Evolutionary conservation across 2,888 invertebrate genomes (phyloP), one percentile per base, ranked within the genome.

Genomic region (Tuberolachnus salignus): DNA sequence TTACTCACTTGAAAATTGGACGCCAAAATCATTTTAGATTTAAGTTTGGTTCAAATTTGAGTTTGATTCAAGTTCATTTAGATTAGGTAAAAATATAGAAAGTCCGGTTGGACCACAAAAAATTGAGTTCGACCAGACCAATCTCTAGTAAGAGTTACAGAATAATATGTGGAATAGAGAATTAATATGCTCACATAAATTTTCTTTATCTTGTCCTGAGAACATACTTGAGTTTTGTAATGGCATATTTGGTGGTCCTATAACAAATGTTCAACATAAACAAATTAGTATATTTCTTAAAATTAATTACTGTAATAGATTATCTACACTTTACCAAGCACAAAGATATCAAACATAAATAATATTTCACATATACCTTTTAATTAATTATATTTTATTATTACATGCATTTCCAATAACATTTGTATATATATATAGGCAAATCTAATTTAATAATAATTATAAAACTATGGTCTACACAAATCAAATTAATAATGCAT

Each of bases 211-310:
- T 59, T 78, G 78, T 67, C 26, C 78, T 0, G 67, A 46, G 4
- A 78, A 78, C 67, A 78, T 69, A 78, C 49, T 78, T 34, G 67
- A 9, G 69, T 78, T 78, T 67, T 78, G 78, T 49, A 78, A 59
- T 49, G 78, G 78, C 59, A 78, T 69, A 3, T 78, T 78, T n/a
- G 78, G 78, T 49, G 78, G 78, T 78, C 78, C 78, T 78, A 59
- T 34, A 78, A 67, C 34, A 59, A 59, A 61, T 49, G 4, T 13
- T 34, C 1, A 14, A 9, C 10, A 42, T 64, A 46, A n/a, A n/a
- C n/a, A n/a, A 64, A 16, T 23, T 64, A 64, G 19, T 44, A 44
- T 11, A 3, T 64, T 59, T 59, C 8, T 14, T 26, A 44, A 14
- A 26, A 26, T 59, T 46, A 64, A 0, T 16, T 21, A 49, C 16